A percentile compares a stretch with the other conserved stretches of the same genome.
phyloP scores from a whole-genome alignment of 37 sponge, comb jelly and placozoan genomes.

The Eunapius fragilis region DNA sequence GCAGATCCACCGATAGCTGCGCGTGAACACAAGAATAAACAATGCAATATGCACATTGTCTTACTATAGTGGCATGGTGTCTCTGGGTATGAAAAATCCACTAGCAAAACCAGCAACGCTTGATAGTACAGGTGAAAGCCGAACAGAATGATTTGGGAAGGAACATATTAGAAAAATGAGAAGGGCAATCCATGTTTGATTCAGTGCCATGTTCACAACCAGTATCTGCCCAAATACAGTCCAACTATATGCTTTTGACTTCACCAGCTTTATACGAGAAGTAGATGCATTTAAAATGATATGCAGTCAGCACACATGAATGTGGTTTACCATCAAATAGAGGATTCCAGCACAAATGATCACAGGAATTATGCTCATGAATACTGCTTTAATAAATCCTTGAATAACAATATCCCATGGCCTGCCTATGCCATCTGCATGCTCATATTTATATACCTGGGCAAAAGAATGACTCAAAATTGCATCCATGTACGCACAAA shows the following conservation, averaged over 20 bases:
- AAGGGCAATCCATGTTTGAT: slow-evolving; percentile 83
- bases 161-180: slow-evolving; percentile 52
- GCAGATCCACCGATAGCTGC: slow-evolving; percentile 69
- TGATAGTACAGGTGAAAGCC: slow-evolving; percentile 75
- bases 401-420: slow-evolving; percentile 64
- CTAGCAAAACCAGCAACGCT: slow-evolving; percentile 80
- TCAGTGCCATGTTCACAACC: slow-evolving; percentile 62
- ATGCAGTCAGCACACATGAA: neutral
- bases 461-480: too few species aligned
- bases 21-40: neutral
- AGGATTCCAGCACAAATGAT: slow-evolving; percentile 38
- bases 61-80: slow-evolving; percentile 72
- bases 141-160: slow-evolving; percentile 39
- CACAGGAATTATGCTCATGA: slow-evolving; percentile 38
- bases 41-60: neutral
- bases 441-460: slow-evolving; percentile 65
- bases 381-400: slow-evolving; percentile 51
- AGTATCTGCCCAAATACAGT: slow-evolving; percentile 43
- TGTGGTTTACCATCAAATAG: slow-evolving; percentile 54
- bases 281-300: neutral
- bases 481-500: neutral
- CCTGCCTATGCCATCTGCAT: slow-evolving; percentile 75
- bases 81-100: slow-evolving; percentile 82
- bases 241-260: neutral
- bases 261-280: neutral